These are phyloP conservation scores for Ophioninae sp. DNA, from an alignment of 2,888 invertebrate genomes.

Conservation along the genomic window DNA sequence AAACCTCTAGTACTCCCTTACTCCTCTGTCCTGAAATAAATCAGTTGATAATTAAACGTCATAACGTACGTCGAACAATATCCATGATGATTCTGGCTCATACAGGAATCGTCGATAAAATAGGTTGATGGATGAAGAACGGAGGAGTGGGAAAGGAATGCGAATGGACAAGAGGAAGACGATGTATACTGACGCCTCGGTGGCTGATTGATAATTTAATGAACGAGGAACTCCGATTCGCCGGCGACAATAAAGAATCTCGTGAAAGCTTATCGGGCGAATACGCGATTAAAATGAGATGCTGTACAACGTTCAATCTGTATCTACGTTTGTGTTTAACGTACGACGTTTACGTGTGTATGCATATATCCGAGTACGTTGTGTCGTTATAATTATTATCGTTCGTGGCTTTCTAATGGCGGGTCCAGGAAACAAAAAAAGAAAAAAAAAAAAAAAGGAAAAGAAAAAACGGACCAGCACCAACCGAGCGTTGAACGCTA, in stretches of 20 bases:
- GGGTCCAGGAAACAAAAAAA: constrained; percentile 29
- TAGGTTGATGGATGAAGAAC: neutral
- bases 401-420: constrained; percentile 17
- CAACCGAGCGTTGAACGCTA: constrained; percentile 22
- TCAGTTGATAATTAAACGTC: no score
- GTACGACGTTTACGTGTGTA: neutral
- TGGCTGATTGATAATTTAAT: constrained; percentile 46
- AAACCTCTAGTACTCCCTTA: no score
- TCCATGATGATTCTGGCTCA: no score
- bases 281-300: constrained; percentile 4
- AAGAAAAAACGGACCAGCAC: constrained; percentile 46
- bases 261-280: constrained; percentile 47
- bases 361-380: neutral
- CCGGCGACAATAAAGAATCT: constrained; percentile 37
- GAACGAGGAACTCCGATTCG: constrained; percentile 1
- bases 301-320: constrained; percentile 16
- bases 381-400: constrained; percentile 23
- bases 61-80: no score
- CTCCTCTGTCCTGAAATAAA: no score
- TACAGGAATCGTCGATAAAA: no score
- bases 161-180: neutral
- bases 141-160: neutral
- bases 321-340: neutral
- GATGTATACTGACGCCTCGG: constrained; percentile 20
- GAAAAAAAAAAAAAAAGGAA: constrained; percentile 12